Conservation (phyloP, 2,888 invertebrate species). For the Saturnia japonica region DNA sequence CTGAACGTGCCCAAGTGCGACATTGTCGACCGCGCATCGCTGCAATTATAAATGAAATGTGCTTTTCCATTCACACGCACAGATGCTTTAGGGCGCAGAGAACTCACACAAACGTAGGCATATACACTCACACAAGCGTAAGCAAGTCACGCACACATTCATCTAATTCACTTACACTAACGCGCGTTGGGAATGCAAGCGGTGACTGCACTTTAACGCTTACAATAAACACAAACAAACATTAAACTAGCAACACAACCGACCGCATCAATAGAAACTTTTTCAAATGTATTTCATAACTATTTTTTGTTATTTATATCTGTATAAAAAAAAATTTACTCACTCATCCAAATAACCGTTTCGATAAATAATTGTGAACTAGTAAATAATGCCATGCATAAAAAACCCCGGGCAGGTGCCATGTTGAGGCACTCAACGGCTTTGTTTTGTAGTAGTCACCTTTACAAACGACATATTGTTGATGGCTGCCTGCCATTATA, state of each 20-base stretch:
- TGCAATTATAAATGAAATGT: constrained; percentile 82
- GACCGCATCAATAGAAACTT: constrained; percentile 57
- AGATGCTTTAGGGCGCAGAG: constrained; percentile 73
- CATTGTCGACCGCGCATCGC: constrained; percentile 77
- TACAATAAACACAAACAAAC: constrained; percentile 81
- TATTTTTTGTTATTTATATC: constrained; percentile 24
- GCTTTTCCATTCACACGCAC: constrained; percentile 81
- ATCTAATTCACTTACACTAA: constrained; percentile 58
- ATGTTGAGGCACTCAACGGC: constrained; percentile 70
- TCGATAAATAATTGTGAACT: constrained; percentile 35
- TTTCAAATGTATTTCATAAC: constrained; percentile 15
- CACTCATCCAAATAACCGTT: constrained; percentile 34
- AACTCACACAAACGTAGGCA: constrained; percentile 52
- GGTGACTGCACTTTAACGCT: constrained; percentile 81
- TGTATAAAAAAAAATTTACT: constrained; percentile 19
- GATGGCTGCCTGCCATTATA: constrained; percentile 72
- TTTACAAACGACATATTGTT: constrained; percentile 78
- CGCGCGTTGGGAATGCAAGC: constrained; percentile 75
- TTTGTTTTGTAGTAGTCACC: constrained; percentile 79
- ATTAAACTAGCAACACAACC: constrained; percentile 66
- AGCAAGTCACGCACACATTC: constrained; percentile 51
- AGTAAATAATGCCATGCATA: constrained; percentile 33
- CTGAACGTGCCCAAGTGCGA: constrained; percentile 66
- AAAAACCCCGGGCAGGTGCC: constrained; percentile 69
- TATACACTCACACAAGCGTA: constrained; percentile 58